These are phyloP conservation scores for Puntigrus tetrazona DNA, from an alignment of 2,113 vertebrate genomes.

Conservation along the genomic window DNA sequence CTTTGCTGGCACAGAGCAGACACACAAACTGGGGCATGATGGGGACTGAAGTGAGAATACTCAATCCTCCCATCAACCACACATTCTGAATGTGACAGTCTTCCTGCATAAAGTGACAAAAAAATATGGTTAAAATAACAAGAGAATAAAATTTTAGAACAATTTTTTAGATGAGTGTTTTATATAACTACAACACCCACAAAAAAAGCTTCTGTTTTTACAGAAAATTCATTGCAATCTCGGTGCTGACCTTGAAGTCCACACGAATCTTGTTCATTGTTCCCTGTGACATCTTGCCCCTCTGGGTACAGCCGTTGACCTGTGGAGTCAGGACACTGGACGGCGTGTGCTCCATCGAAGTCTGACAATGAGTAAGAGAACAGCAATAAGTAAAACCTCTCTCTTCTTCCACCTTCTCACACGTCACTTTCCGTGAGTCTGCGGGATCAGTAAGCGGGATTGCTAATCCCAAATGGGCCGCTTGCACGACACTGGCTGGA, in stretches of 20 bases:
- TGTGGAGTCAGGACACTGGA: slow-evolving; percentile 76
- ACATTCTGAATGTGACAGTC: slow-evolving; percentile 89
- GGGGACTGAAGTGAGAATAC: slow-evolving; percentile 84
- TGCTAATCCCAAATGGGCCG: slow-evolving; percentile 24
- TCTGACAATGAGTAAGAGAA: slow-evolving; percentile 73
- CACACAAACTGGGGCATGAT: slow-evolving; percentile 83
- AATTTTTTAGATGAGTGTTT: too few species aligned
- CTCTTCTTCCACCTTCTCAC: slow-evolving; percentile 32
- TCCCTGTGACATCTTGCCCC: slow-evolving; percentile 74
- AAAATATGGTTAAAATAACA: not conserved
- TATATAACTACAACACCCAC: not conserved
- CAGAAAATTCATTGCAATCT: not conserved
- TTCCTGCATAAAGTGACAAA: slow-evolving; percentile 72
- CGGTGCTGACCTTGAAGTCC: slow-evolving; percentile 84
- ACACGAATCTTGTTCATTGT: slow-evolving; percentile 83
- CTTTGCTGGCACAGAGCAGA: slow-evolving; percentile 89
- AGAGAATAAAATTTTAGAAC: too few species aligned
- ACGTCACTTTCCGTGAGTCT: slow-evolving; percentile 22
- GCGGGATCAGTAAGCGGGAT: not conserved
- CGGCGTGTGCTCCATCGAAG: slow-evolving; percentile 71
- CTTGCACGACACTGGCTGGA: slow-evolving; percentile 56
- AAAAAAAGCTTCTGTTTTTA: not conserved
- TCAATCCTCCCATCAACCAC: slow-evolving; percentile 91
- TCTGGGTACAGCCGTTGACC: slow-evolving; percentile 81
- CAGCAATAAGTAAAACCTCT: slow-evolving; percentile 63